Base-by-base conservation (phyloP, 2,888 invertebrate genomes). In the Plebejus anna region DNA sequence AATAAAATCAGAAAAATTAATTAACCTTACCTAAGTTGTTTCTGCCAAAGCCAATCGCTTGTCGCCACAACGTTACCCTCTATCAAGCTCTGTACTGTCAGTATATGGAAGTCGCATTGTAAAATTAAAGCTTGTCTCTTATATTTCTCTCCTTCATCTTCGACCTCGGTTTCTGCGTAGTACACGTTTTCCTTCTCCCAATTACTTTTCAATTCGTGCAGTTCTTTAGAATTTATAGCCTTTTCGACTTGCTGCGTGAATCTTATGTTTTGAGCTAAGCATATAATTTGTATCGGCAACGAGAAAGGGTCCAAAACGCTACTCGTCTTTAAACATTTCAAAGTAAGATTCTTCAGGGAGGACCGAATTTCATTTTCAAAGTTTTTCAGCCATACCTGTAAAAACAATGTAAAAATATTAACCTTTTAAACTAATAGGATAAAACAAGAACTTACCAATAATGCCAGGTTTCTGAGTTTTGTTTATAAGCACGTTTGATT, bases 31-130 rank as follows among this genome's bases (percentile, higher is more conserved):
- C 98, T 96, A 73, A 99, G 94, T 88, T 99, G 99, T 88, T 98
- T 97, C 88, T 98, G 97, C 99, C 99, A 99, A 75, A 95, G 93
- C 99, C 99, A 99, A 85, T 98, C 97, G 28, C 90, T 94, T 13
- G 94, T 86, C 80, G 95, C 95, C 51, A 95, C 95, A 0, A 97
- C 95, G 86, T 95, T 96, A 80, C 95, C 94, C 73, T 95, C 94
- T 78, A 98, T 95, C 76, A 99, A 94, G 81, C 95, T 95, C 83
- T 97, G 96, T 61, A 99, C 95, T 38, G 99, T 96, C 77, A 96
- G 95, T 79, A 97, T 96, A 88, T 98, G 97, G 94, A 99, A 98
- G 80, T 99, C 98, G 28, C 98, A 96, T 86, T 99, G 99, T 83
- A 99, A 94, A 82, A 99, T 96, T 76, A 99, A 94, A 11, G 98